A percentile compares a stretch with the other conserved stretches of the same genome.
Conservation (phyloP, 1,140 invertebrate species). For the Metaphire vulgaris region DNA sequence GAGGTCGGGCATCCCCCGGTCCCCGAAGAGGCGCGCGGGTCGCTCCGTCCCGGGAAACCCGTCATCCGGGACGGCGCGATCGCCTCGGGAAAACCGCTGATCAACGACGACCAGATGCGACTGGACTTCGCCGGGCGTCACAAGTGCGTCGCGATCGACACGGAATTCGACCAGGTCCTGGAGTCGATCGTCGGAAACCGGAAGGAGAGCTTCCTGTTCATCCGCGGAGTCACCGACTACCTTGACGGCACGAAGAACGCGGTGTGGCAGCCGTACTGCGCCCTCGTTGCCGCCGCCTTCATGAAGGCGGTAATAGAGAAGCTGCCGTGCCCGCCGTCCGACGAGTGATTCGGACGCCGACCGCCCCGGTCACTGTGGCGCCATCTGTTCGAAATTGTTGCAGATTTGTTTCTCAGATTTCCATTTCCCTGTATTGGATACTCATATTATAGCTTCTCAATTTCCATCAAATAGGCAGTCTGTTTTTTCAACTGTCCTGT, state of each 20-base stretch:
- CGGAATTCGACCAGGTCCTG: conserved; percentile 74
- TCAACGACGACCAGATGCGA: conserved; percentile 54
- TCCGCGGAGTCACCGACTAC: conserved; percentile 81
- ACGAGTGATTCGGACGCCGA: no score
- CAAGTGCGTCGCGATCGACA: conserved; percentile 59
- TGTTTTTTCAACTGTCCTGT: no score
- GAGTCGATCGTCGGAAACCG: conserved; percentile 76
- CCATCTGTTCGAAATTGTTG: no score
- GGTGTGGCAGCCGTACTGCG: conserved; percentile 85
- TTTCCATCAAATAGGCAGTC: no score
- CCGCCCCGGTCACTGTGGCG: no score
- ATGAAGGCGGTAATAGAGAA: conserved; percentile 71
- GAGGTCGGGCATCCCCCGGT: conserved; percentile 26
- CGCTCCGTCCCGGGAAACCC: conserved; percentile 37
- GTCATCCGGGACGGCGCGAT: conserved; percentile 67
- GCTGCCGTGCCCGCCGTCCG: conserved; percentile 13
- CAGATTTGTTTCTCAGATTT: no score
- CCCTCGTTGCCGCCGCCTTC: conserved; percentile 75
- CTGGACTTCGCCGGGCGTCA: conserved; percentile 19
- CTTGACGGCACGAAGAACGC: conserved; percentile 79
- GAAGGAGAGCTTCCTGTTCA: conserved; percentile 66
- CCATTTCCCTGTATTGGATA: no score
- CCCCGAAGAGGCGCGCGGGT: conserved; percentile 33
- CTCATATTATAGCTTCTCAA: no score
- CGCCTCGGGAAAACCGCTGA: conserved; percentile 65